Conservation (phyloP, 2,888 invertebrate genomes). For the Tenthredo amoena region DNA sequence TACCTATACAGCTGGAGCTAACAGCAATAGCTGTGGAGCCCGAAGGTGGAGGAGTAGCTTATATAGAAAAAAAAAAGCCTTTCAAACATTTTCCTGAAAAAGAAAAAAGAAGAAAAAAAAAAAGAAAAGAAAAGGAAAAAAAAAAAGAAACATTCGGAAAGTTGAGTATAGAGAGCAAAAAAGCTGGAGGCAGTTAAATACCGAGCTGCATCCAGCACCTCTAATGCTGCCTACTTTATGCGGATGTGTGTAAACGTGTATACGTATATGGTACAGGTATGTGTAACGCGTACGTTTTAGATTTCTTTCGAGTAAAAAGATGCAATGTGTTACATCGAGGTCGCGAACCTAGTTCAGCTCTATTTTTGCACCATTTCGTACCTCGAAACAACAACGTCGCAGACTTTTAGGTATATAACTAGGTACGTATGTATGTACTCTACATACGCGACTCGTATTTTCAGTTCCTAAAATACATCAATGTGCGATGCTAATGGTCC, state of each 20-base stretch:
- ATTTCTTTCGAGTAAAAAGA: slow-evolving; percentile 15
- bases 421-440: background rate
- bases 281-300: background rate
- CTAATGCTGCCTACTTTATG: background rate
- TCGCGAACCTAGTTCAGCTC: slow-evolving; percentile 46
- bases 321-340: slow-evolving; percentile 42
- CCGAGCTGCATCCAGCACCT: background rate
- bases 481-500: background rate
- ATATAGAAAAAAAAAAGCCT: background rate
- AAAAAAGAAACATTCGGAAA: background rate
- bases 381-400: slow-evolving; percentile 18
- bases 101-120: background rate
- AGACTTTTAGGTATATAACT: background rate
- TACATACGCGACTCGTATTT: background rate
- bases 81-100: background rate
- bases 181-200: background rate
- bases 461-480: background rate
- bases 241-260: background rate
- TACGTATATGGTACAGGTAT: background rate
- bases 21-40: background rate
- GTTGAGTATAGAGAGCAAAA: background rate
- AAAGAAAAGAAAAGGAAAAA: background rate
- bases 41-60: background rate
- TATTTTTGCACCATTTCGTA: slow-evolving; percentile 49
- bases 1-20: background rate